Base-by-base conservation (phyloP, 2,888 invertebrate genomes). In the Bibio marci region DNA sequence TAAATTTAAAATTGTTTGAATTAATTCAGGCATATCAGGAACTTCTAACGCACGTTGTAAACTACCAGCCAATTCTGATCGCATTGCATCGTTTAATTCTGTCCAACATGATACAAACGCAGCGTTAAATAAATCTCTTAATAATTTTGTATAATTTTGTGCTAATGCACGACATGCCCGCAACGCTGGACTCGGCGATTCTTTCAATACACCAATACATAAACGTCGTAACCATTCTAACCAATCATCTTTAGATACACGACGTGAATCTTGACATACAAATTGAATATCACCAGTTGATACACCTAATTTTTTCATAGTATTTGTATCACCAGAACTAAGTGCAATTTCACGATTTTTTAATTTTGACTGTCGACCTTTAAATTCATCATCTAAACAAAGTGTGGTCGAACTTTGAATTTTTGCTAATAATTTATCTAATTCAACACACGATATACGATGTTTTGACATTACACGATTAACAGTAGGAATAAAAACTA, bases 31-130 rank as follows among this genome's bases (percentile, higher is more conserved):
- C 39, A 94, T 76, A 54, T 94, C 94, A 4, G 90, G 88, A 0
- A 92, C 88, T 42, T 79, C 77, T 7, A 98, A 63, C 0, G 97
- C 97, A 54, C 87, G 81, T 49, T 88, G 81, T 25, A 98, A 63
- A 25, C 86, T 87, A 38, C 73, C 71, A 8, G 94, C 80, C 3
- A 98, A 67, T 52, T 92, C 90, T 30, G 76, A 71, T 45, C 91
- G 87, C 41, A 83, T 76, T 0, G 72, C 66, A 28, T 77, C 76
- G 39, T 77, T 80, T 19, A 99, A 64, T 59, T 97, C 95, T 0
- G 92, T 90, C 98, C 98, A 98, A 56, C 97, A 95, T 1, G 95
- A 95, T 8, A 98, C 92, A 59, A 98, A 98, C 0, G 97, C 95
- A 0, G 97, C 95, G 61, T 98, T 97, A 59, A 99, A 98, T 22